These are phyloP conservation scores for Falco punctatus DNA, from an alignment of 2,113 vertebrate species.

Conservation along the genomic window DNA sequence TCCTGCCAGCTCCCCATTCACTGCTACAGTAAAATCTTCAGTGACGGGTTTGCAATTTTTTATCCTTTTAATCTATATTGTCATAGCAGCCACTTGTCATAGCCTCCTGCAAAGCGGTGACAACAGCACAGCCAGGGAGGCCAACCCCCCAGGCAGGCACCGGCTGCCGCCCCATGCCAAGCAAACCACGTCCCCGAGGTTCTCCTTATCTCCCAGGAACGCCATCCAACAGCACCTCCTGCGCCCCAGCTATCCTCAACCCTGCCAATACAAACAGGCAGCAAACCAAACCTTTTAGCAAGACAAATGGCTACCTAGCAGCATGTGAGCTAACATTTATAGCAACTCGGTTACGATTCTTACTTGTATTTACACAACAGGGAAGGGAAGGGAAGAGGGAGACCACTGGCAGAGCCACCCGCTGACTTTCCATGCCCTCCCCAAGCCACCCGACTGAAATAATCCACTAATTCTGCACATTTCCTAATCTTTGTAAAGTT, in stretches of 20 bases:
- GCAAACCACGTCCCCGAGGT: not conserved
- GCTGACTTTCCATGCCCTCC: not conserved
- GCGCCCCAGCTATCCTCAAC: not conserved
- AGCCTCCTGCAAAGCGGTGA: not conserved
- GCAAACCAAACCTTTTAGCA: not conserved
- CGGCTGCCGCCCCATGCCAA: fast-evolving
- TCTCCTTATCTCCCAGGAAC: not conserved
- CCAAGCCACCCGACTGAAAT: not conserved
- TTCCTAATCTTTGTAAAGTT: not conserved
- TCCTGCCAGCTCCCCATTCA: not conserved
- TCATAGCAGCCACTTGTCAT: not conserved
- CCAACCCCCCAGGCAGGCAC: not conserved
- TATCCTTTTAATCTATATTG: not conserved
- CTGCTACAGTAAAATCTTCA: not conserved
- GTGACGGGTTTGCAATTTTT: not conserved
- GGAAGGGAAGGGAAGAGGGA: not conserved
- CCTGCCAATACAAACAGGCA: slow-evolving; percentile 14
- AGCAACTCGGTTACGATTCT: not conserved
- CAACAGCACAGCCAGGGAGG: not conserved
- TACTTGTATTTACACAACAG: not conserved
- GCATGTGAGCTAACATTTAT: not conserved
- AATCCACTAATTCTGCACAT: not conserved
- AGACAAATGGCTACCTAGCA: not conserved
- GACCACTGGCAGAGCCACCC: not conserved
- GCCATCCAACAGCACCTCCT: not conserved